A percentile compares a stretch with the other conserved stretches of the same genome.
Conservation (phyloP, 2,797 vertebrate genomes). For the Rhabdomys pumilio region DNA sequence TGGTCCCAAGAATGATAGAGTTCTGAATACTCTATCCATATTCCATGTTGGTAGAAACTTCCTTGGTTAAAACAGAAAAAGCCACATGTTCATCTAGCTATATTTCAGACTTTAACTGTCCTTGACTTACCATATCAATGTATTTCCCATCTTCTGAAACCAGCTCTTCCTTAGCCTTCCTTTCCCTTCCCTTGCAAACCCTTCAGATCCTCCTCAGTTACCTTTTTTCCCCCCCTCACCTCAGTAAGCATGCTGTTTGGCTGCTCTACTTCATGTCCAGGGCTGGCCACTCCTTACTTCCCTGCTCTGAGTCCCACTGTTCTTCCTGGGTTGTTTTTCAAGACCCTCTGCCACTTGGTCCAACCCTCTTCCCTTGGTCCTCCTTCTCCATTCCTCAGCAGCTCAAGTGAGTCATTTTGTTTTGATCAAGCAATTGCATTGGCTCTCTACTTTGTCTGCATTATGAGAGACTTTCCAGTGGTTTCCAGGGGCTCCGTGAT, state of each 20-base stretch:
- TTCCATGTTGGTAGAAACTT: not conserved
- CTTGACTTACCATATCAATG: too few relatives aligned
- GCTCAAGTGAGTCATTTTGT: not conserved
- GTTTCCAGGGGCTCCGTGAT: not conserved
- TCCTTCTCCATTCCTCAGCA: not conserved
- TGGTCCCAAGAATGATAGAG: not conserved
- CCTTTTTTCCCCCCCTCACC: too few relatives aligned
- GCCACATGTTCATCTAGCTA: not conserved
- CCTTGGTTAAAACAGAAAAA: too few relatives aligned
- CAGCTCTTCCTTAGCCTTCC: not conserved
- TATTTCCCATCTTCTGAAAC: not conserved
- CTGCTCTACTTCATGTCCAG: not conserved
- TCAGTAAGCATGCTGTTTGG: not conserved
- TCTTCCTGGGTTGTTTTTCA: not conserved
- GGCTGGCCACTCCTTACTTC: not conserved
- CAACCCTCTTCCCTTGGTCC: accelerated
- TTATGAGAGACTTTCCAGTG: not conserved
- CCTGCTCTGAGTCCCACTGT: not conserved
- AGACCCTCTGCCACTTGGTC: accelerated
- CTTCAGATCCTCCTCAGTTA: not conserved
- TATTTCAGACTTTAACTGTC: not conserved
- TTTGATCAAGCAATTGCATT: not conserved
- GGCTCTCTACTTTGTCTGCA: not conserved
- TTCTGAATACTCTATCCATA: not conserved
- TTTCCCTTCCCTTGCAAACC: not conserved